Conservation (phyloP, 2,797 vertebrate species). For the Thamnophis elegans region DNA sequence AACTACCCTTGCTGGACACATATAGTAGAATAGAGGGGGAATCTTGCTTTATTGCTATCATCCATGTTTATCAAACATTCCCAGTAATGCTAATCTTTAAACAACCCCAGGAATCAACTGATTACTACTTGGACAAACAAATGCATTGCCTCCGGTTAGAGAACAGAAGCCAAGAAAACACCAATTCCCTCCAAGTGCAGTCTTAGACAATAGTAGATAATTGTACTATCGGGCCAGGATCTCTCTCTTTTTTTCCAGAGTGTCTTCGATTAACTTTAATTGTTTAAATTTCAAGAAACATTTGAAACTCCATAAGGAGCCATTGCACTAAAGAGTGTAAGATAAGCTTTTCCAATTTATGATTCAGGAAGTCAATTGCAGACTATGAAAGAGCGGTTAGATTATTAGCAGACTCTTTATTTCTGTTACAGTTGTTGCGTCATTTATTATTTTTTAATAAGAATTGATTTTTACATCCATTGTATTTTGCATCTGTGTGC, state of each 20-base stretch:
- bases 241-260: slow-evolving; percentile 44
- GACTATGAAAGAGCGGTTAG: neutral
- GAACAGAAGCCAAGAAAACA: slow-evolving; percentile 50
- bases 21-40: neutral
- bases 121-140: slow-evolving; percentile 57
- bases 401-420: neutral
- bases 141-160: slow-evolving; percentile 46
- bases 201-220: slow-evolving; percentile 57
- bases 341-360: neutral
- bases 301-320: slow-evolving; percentile 11
- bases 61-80: slow-evolving; percentile 43
- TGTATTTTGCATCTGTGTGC: neutral
- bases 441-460: neutral
- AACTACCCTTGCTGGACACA: neutral
- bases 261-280: slow-evolving; percentile 61
- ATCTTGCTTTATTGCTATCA: slow-evolving; percentile 11
- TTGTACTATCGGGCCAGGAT: slow-evolving; percentile 41
- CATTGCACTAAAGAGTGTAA: neutral
- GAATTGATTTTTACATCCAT: neutral
- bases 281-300: slow-evolving; percentile 52
- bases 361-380: neutral
- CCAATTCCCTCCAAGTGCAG: slow-evolving; percentile 44
- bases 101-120: slow-evolving; percentile 46
- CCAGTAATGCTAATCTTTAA: slow-evolving; percentile 51
- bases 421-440: neutral